Percentiles rank a stretch among this genome's conserved stretches.
phyloP scores from a whole-genome alignment of 2,888 invertebrate genomes.

The Amaurobius ferox region DNA sequence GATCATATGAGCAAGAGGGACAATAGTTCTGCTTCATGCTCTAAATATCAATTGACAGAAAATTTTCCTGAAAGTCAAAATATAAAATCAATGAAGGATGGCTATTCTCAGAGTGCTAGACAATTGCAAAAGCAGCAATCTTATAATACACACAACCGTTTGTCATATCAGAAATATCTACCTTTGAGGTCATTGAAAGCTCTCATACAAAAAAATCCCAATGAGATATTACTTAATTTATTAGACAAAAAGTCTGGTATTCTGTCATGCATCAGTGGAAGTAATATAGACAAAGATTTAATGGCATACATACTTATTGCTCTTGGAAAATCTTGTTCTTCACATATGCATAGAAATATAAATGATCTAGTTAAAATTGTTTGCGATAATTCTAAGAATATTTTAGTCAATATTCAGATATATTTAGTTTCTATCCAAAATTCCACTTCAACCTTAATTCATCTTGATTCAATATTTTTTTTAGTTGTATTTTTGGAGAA shows the following conservation, averaged over 20 bases:
- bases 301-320: conserved; percentile 24
- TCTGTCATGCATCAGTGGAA: background rate
- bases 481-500: conserved; percentile 38
- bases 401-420: conserved; percentile 8
- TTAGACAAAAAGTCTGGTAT: conserved; percentile 3
- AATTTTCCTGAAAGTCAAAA: no score
- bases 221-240: conserved; percentile 23
- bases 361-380: conserved; percentile 20
- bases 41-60: no score
- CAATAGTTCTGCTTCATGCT: no score
- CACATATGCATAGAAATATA: background rate
- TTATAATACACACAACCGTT: no score
- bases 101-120: no score
- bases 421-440: conserved; percentile 35
- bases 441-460: background rate
- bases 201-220: conserved; percentile 21
- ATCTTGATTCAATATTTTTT: conserved; percentile 39
- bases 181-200: no score
- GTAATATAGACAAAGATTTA: background rate
- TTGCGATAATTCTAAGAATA: background rate
- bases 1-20: no score
- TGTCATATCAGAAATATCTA: no score
- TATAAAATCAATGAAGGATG: no score
- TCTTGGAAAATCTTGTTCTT: conserved; percentile 31
- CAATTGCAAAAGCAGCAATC: no score